phyloP scores from a whole-genome alignment of 37 sponge, comb jelly and placozoan species.

The Lycopodina hypogea region DNA sequence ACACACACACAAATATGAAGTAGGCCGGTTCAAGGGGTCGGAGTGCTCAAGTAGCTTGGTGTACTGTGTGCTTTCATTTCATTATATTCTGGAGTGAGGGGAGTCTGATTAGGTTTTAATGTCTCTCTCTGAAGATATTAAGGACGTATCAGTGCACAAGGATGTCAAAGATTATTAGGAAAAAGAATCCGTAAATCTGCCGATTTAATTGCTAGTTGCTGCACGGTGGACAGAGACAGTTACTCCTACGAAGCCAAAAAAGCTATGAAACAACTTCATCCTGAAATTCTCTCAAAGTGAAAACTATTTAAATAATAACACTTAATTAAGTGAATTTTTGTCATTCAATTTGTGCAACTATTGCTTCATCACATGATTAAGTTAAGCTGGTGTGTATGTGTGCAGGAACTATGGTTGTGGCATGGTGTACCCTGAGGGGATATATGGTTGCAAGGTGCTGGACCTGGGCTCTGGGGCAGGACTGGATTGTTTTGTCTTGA shows the following conservation, averaged over 20 bases:
- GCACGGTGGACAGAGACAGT: constrained; percentile 23
- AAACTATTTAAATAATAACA: too few relatives aligned
- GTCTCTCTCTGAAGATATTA: too few relatives aligned
- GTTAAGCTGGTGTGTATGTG: too few relatives aligned
- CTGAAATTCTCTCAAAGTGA: constrained; percentile 64
- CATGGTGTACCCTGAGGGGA: constrained; percentile 67
- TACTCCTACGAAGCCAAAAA: constrained; percentile 20
- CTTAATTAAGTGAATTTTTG: not conserved
- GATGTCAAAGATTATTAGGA: constrained; percentile 79
- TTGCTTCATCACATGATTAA: not conserved
- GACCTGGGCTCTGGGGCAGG: constrained; percentile 85
- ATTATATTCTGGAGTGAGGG: too few relatives aligned
- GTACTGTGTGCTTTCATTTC: too few relatives aligned
- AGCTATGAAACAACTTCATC: constrained; percentile 52
- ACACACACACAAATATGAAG: too few relatives aligned
- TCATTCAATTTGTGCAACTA: too few relatives aligned
- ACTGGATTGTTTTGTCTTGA: constrained; percentile 79
- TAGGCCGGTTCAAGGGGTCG: too few relatives aligned
- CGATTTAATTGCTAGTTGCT: constrained; percentile 51
- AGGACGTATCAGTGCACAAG: not conserved
- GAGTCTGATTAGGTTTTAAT: too few relatives aligned
- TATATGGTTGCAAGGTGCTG: constrained; percentile 60
- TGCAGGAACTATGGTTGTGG: constrained; percentile 87
- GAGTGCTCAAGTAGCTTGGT: too few relatives aligned
- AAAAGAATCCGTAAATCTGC: constrained; percentile 38